A percentile compares a stretch with the other conserved stretches of the same genome.
Conservation (phyloP, 2,113 vertebrate genomes). For the Cyphomyrus discorhynchus region DNA sequence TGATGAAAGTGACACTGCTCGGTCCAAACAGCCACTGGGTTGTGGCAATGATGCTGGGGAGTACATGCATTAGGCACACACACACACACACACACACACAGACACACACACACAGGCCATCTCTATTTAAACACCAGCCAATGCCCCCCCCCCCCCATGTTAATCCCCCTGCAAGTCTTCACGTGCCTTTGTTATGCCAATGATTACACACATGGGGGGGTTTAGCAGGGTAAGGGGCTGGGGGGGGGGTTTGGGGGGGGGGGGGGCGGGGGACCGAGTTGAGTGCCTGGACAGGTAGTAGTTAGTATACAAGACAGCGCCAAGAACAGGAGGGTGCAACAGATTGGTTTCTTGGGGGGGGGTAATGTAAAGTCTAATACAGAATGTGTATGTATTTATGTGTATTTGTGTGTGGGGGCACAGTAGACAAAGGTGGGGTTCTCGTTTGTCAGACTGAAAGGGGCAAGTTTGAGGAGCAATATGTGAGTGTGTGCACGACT, state of each 20-base stretch:
- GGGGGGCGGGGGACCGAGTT: not conserved
- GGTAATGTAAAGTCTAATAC: not conserved
- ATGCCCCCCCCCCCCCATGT: not conserved
- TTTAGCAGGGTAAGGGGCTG: not conserved
- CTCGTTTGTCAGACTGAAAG: not conserved
- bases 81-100: not conserved
- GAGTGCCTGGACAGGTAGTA: not conserved
- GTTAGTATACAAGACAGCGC: not conserved
- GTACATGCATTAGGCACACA: not conserved
- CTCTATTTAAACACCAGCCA: not conserved
- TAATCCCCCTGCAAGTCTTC: not conserved
- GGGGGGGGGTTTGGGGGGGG: not conserved
- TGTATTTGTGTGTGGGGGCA: not conserved
- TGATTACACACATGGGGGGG: not conserved
- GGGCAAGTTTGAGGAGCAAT: not conserved
- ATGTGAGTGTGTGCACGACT: not conserved
- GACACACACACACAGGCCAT: not conserved
- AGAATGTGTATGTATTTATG: constrained; percentile 17
- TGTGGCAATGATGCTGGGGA: not conserved
- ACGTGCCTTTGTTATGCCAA: constrained; percentile 3
- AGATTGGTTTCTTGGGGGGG: constrained; percentile 1
- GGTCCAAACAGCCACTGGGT: not conserved
- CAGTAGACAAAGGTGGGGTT: not conserved
- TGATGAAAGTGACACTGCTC: not conserved
- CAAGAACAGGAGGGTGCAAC: not conserved